phyloP scores from a whole-genome alignment of 1,140 invertebrate species.

The Leptonema lineaticorne region DNA sequence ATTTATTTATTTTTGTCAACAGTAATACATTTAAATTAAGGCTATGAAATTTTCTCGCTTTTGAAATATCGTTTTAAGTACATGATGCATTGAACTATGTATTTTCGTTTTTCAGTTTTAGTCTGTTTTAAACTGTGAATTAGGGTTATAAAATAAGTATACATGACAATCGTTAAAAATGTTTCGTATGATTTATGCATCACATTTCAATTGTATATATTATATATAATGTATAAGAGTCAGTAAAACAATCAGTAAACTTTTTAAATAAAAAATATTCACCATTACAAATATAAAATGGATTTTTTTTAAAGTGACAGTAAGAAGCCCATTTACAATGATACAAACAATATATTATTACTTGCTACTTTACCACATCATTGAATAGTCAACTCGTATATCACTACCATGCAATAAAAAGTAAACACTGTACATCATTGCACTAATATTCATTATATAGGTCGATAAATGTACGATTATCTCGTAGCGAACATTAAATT shows the following conservation, averaged over 20 bases:
- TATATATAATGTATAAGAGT: neutral
- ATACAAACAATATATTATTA: slow-evolving; percentile 25
- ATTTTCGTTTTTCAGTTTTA: too few relatives aligned
- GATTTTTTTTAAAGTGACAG: slow-evolving; percentile 9
- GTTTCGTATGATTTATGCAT: slow-evolving; percentile 8
- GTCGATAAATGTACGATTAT: too few relatives aligned
- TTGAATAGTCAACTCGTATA: slow-evolving; percentile 28
- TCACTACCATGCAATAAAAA: too few relatives aligned
- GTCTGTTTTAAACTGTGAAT: neutral
- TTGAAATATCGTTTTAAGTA: slow-evolving; percentile 33
- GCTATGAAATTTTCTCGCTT: slow-evolving; percentile 34
- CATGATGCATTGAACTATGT: slow-evolving; percentile 27
- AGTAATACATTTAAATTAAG: slow-evolving; percentile 41
- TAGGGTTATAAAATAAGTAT: neutral
- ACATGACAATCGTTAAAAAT: neutral
- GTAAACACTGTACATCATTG: too few relatives aligned
- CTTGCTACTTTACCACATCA: slow-evolving; percentile 28
- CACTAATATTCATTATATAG: too few relatives aligned
- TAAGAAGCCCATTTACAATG: slow-evolving; percentile 21
- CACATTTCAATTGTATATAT: neutral
- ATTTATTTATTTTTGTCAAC: slow-evolving; percentile 30
- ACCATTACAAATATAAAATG: slow-evolving; percentile 1
- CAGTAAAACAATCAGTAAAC: slow-evolving; percentile 1
- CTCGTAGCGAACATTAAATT: too few relatives aligned
- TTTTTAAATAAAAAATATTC: slow-evolving; percentile 8